phyloP scores from a whole-genome alignment of 2,797 vertebrate genomes.

The Prionace glauca region DNA sequence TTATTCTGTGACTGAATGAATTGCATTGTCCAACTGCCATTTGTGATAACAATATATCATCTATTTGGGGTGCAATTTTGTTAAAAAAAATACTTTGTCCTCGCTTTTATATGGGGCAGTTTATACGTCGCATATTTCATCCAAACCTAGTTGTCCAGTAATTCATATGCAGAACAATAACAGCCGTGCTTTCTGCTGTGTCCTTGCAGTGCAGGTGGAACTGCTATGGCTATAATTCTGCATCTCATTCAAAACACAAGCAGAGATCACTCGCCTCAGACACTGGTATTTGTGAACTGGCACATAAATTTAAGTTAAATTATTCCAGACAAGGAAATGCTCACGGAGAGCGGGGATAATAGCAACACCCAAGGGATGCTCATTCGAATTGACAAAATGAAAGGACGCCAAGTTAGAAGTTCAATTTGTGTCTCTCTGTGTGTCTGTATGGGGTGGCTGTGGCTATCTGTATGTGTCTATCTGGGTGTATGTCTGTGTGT shows the following conservation, averaged over 20 bases:
- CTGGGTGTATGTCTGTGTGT: not conserved
- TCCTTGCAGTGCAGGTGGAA: constrained; percentile 9
- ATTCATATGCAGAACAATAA: constrained; percentile 1
- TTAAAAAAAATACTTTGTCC: not conserved
- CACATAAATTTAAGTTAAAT: constrained; percentile 37
- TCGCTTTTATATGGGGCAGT: not conserved
- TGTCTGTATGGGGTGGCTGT: not conserved
- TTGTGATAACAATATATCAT: not conserved
- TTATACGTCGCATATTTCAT: constrained; percentile 8
- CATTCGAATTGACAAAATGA: constrained; percentile 19
- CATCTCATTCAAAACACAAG: constrained; percentile 31
- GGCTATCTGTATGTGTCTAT: not conserved
- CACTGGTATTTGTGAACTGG: not conserved
- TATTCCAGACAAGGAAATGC: constrained; percentile 30
- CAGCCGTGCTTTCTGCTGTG: not conserved
- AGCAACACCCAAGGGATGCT: constrained; percentile 7
- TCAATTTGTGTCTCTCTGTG: not conserved
- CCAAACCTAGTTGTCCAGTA: not conserved
- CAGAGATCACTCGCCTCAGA: constrained; percentile 2
- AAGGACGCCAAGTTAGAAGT: not conserved
- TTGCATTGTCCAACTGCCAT: not conserved
- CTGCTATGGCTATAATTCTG: not conserved
- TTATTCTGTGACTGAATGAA: not conserved
- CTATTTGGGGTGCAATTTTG: not conserved
- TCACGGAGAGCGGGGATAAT: not conserved